Evolutionary conservation across 2,113 vertebrate species (phyloP).

Genomic region (Uria aalge): DNA sequence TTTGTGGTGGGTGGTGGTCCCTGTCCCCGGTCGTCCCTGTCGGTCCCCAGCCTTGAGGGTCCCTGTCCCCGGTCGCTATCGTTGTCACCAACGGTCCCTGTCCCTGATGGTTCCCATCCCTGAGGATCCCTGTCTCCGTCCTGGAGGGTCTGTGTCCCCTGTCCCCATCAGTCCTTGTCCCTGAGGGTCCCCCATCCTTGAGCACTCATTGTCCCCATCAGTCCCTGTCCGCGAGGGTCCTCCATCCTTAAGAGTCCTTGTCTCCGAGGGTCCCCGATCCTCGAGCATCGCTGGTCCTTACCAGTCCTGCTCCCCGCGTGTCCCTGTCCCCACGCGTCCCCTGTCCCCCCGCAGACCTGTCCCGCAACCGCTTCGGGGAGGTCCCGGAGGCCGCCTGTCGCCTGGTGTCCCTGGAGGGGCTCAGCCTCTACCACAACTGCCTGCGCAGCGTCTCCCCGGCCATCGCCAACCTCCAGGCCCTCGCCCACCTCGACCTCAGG

Average conservation of each 20-base stretch:
- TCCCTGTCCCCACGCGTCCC: background rate
- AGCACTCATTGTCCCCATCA: no score
- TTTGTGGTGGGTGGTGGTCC: background rate
- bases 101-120: background rate
- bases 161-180: no score
- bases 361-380: constrained; percentile 91
- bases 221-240: no score
- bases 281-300: no score
- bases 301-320: no score
- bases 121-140: background rate
- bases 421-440: constrained; percentile 94
- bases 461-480: constrained; percentile 87
- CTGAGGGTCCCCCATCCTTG: no score
- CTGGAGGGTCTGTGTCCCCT: background rate
- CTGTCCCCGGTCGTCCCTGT: background rate
- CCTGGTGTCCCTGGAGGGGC: constrained; percentile 87
- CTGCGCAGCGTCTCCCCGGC: constrained; percentile 82
- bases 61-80: background rate
- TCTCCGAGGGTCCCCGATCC: no score
- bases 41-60: no score
- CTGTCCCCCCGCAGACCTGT: constrained; percentile 78
- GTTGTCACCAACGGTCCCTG: no score
- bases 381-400: constrained; percentile 88
- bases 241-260: no score
- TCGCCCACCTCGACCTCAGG: constrained; percentile 89